Evolutionary conservation across 2,113 vertebrate species (phyloP).

Genomic region (Ptilorrhoa leucosticta): DNA sequence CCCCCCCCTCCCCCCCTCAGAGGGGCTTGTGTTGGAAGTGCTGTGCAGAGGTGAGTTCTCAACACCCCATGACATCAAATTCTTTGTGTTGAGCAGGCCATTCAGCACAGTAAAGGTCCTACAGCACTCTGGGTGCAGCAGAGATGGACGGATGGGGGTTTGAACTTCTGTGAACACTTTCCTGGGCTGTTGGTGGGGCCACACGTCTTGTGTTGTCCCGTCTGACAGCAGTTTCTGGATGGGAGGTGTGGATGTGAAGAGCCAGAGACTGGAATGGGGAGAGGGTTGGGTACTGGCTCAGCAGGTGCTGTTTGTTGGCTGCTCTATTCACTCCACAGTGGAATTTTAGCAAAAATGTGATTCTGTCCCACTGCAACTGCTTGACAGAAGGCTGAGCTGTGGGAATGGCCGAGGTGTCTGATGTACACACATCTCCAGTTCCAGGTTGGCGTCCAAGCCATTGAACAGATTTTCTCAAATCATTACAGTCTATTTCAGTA

Average conservation of each 20-base stretch:
- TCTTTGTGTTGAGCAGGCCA: rapidly evolving
- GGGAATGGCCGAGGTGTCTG: background rate
- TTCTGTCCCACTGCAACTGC: background rate
- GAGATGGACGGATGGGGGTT: background rate
- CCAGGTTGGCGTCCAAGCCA: background rate
- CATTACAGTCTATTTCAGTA: background rate
- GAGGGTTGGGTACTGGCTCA: background rate
- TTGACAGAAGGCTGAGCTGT: background rate
- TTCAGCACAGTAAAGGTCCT: background rate
- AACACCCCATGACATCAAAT: rapidly evolving
- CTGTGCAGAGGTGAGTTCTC: background rate
- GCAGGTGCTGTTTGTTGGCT: background rate
- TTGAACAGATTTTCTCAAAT: background rate
- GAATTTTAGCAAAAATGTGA: background rate
- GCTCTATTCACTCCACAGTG: rapidly evolving
- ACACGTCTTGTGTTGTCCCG: background rate
- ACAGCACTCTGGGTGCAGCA: background rate
- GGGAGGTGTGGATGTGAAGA: background rate
- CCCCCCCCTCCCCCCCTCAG: rapidly evolving
- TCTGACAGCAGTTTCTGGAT: background rate
- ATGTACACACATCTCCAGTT: background rate
- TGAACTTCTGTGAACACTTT: background rate
- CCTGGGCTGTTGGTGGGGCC: rapidly evolving
- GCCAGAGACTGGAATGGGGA: rapidly evolving
- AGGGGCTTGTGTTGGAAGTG: background rate